Percentiles rank a stretch among this genome's conserved stretches.
Conservation (phyloP, 2,797 vertebrate genomes). For the Halcyon chelicuti region DNA sequence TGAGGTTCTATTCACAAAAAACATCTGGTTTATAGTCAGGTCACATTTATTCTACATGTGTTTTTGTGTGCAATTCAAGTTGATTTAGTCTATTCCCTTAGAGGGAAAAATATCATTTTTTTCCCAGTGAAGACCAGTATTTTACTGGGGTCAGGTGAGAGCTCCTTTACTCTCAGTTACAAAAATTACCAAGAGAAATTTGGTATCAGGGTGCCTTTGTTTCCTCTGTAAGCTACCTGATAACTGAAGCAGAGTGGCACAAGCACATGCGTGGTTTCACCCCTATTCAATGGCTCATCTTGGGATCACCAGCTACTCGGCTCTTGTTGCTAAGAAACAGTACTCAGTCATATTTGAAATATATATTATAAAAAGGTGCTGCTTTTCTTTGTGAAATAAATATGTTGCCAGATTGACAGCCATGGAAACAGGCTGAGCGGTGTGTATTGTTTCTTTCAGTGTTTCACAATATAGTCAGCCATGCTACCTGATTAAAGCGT, state of each 20-base stretch:
- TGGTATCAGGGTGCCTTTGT: background rate
- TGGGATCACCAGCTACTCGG: background rate
- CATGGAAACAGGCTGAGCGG: background rate
- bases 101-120: background rate
- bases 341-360: background rate
- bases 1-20: conserved; percentile 30
- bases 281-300: background rate
- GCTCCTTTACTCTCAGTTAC: background rate
- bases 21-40: conserved; percentile 29
- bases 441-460: background rate
- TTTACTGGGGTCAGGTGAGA: background rate
- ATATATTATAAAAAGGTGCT: conserved; percentile 53
- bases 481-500: background rate
- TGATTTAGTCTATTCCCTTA: conserved; percentile 24
- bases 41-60: background rate
- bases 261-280: background rate
- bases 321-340: conserved; percentile 40
- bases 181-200: background rate
- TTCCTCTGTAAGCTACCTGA: background rate
- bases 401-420: conserved; percentile 4
- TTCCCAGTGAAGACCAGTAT: background rate
- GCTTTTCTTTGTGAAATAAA: conserved; percentile 26
- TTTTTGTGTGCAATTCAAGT: conserved; percentile 2
- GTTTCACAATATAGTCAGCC: background rate
- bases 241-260: background rate